Base-by-base conservation (phyloP, 2,888 invertebrate species). In the Pediacus dermestoides region DNA sequence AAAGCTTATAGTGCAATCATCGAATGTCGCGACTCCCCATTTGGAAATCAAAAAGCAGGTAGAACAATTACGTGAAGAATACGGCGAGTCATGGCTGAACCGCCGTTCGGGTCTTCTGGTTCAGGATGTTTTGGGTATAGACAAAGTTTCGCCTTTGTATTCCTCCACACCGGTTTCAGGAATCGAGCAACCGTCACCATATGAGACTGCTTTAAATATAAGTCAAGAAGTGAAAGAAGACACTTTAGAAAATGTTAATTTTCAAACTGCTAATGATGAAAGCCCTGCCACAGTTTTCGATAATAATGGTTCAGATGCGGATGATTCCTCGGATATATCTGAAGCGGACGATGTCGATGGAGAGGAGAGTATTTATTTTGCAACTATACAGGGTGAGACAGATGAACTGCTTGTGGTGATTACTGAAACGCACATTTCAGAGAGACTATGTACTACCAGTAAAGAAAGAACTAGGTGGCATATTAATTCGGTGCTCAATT, bases 1-100 rank as follows among this genome's bases (percentile, higher is more conserved):
- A n/a, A 63, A 64, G 26, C 63, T 48, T 38, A 15, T 23, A 16
- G 11, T 12, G 8, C 34, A 16, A 9, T 43, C 2, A 44, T 42
- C 34, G 34, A 42, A 23, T 34, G 60, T 67, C 66, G 40, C 28
- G 22, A 16, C 11, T 27, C 74, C 75, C 34, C 76, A 79, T 56
- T 63, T 80, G 39, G 75, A 76, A 52, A 76, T 75, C 0, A 80
- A 78, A 50, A 72, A 73, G 46, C 73, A 77, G 60, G 74, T 82
- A 39, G 72, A 80, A 48, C 71, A 68, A 12, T 53, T 81, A 10
- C 67, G 79, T 8, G 64, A 74, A 43, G 73, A 74, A 50, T 78
- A 74, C 57, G 82, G 81, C 7, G 74, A 74, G 48, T 71, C 75
- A 33, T 82, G 82, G 82, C 55, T 82, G 16, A 74, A 74, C 39